Evolutionary conservation across 2,113 vertebrate species (phyloP).

Genomic region (Pollimyrus isidori): DNA sequence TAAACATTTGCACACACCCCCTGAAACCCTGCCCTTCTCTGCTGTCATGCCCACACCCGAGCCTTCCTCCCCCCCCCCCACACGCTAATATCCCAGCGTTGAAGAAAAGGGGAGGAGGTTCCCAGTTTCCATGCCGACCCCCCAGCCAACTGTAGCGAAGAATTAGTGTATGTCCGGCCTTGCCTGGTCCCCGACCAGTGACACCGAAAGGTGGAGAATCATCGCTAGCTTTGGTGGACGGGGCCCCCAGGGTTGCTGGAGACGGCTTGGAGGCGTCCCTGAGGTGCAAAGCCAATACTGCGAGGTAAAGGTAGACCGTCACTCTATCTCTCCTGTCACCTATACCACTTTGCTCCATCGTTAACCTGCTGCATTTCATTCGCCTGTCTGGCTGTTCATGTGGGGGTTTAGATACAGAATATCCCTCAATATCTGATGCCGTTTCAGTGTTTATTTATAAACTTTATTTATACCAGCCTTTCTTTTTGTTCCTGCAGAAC

Average conservation of each 20-base stretch:
- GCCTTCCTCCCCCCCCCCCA: constrained; percentile 30
- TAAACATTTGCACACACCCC: neutral
- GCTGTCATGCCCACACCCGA: constrained; percentile 29
- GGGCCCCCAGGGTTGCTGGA: neutral
- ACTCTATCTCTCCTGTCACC: neutral
- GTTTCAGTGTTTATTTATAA: neutral
- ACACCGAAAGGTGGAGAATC: constrained; percentile 20
- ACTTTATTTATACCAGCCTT: neutral
- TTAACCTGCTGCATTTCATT: neutral
- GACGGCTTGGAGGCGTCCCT: constrained; percentile 9
- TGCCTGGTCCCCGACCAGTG: constrained; percentile 18
- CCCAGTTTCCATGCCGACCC: constrained; percentile 41
- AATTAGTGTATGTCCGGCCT: constrained; percentile 23
- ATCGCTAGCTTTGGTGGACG: neutral
- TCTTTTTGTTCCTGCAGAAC: neutral
- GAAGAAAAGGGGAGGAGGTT: constrained; percentile 18
- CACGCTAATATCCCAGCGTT: constrained; percentile 21
- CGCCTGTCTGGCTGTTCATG: neutral
- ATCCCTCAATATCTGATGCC: neutral
- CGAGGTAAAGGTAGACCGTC: neutral
- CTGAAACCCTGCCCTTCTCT: constrained; percentile 12
- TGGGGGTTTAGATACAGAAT: neutral
- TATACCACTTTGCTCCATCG: neutral
- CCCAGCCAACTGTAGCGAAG: constrained; percentile 14
- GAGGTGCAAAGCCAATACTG: constrained; percentile 39